These are phyloP conservation scores for Piprites chloris DNA, from an alignment of 2,113 vertebrate genomes.

Conservation along the genomic window DNA sequence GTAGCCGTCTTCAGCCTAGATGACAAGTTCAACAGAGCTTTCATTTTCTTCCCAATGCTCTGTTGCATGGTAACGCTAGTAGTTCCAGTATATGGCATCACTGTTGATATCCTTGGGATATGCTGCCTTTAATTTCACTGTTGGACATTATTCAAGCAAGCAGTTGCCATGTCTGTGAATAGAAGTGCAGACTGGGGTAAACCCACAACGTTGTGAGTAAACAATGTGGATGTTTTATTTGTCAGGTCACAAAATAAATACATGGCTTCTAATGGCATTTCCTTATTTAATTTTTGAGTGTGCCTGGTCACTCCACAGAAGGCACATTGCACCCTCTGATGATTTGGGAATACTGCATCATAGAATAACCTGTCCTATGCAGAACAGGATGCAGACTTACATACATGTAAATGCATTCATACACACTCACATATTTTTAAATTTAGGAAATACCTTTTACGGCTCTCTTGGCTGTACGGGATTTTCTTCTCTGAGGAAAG, in stretches of 20 bases:
- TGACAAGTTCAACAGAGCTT: background rate
- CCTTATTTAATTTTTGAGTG: background rate
- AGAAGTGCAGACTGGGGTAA: background rate
- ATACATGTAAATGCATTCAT: background rate
- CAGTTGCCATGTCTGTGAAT: background rate
- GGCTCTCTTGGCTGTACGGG: background rate
- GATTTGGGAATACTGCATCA: accelerated
- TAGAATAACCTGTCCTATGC: background rate
- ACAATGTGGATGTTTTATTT: background rate
- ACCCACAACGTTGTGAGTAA: background rate
- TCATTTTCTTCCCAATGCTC: background rate
- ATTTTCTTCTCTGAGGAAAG: background rate
- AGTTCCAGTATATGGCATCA: background rate
- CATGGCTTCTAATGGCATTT: background rate
- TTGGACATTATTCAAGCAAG: background rate
- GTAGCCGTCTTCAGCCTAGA: background rate
- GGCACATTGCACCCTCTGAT: background rate
- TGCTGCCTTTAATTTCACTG: background rate
- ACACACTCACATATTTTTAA: background rate
- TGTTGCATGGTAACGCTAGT: background rate
- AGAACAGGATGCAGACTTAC: background rate
- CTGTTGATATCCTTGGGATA: background rate
- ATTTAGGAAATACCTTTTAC: background rate
- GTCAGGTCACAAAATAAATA: background rate
- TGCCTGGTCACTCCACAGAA: background rate